These are phyloP conservation scores for Vireo griseus DNA, from an alignment of 2,797 vertebrate species.

Conservation along the genomic window DNA sequence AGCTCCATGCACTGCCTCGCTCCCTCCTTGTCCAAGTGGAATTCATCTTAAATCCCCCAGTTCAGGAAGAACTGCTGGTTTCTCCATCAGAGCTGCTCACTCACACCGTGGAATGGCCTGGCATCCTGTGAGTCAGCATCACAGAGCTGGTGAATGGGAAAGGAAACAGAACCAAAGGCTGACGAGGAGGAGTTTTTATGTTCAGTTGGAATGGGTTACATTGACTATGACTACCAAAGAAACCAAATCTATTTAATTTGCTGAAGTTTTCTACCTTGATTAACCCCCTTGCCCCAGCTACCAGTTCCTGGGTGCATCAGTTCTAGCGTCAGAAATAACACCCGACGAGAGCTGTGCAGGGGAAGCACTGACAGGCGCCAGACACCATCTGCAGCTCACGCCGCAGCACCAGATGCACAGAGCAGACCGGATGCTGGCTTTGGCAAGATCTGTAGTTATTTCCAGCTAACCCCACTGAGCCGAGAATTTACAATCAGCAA, in stretches of 20 bases:
- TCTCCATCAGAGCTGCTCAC: background rate
- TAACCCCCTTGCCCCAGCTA: background rate
- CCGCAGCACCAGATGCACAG: background rate
- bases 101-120: background rate
- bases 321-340: background rate
- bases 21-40: background rate
- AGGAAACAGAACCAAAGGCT: background rate
- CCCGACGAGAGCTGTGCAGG: background rate
- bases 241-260: background rate
- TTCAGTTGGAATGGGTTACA: background rate
- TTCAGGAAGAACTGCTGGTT: background rate
- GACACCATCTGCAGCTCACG: background rate
- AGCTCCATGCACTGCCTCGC: background rate
- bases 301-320: background rate
- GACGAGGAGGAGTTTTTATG: accelerated
- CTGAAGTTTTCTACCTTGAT: background rate
- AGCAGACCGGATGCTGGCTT: background rate
- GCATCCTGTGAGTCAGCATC: background rate
- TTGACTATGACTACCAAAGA: background rate
- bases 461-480: background rate
- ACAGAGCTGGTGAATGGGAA: background rate
- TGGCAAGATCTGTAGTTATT: background rate
- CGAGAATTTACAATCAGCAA: background rate
- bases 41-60: background rate
- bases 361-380: background rate